Evolutionary conservation across 2,113 vertebrate species (phyloP), one percentile per base, ranked within the genome.

Genomic region (Centrocercus urophasianus): DNA sequence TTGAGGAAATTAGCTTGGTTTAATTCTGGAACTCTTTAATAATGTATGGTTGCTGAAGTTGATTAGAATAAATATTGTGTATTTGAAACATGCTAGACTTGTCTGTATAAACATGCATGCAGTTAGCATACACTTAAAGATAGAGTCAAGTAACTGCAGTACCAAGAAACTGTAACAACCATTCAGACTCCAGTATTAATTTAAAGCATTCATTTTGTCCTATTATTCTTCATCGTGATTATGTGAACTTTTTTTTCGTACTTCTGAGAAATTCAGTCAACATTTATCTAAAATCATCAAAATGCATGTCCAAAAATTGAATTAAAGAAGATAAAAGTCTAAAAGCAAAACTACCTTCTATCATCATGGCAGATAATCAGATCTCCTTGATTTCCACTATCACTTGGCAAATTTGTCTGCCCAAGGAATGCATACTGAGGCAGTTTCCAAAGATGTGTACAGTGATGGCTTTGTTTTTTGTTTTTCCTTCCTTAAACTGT

Each of bases 1-100:
- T 95, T 91, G 73, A 95, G 75, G 82, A 95, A 96, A 93, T 91
- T 89, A 94, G 96, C 90, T 93, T 57, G 22, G 66, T 82, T 94
- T 64, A 82, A 92, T 74, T 96, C 48, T 69, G n/a, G 70, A 87
- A 83, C n/a, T 24, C 59, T 82, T 90, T 86, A 96, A 86, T 88
- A 94, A 94, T 54, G 66, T 92, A 85, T 66, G 64, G 71, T 83
- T 95, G 89, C 90, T 89, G 81, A 79, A 64, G 60, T 85, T 80
- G 82, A 91, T 92, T 91, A 88, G 85, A 95, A 91, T 75, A 95
- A 88, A 93, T 93, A 94, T 38, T 93, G 69, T 83, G 61, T 52
- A 54, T 93, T 89, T 90, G 47, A 95, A 71, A 52, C 32, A n/a
- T 83, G 80, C 69, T 57, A 75, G 27, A 59, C 73, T 30, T 52